These are phyloP conservation scores for Trichonephila clavipes DNA, from an alignment of 1,140 invertebrate genomes.

Conservation along the genomic window DNA sequence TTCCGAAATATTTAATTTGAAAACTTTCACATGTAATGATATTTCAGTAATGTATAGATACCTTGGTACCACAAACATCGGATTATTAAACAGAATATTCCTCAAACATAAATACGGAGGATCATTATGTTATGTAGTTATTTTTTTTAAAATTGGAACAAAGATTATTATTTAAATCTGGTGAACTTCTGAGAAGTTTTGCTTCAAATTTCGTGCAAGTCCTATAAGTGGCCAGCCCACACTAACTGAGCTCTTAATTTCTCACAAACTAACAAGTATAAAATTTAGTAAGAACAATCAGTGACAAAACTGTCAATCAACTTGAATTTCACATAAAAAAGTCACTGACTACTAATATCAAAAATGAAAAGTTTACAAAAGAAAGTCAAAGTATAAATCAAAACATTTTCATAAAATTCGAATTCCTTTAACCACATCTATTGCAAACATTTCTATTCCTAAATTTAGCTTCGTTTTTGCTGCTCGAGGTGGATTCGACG, in stretches of 20 bases:
- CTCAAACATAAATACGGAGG: too few species aligned
- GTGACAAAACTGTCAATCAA: slow-evolving; percentile 18
- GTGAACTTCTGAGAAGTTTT: neutral
- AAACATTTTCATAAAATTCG: slow-evolving; percentile 55
- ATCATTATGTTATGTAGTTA: neutral
- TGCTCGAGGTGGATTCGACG: neutral
- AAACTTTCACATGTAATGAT: neutral
- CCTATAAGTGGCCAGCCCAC: slow-evolving; percentile 18
- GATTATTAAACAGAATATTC: too few species aligned
- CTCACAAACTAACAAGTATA: slow-evolving; percentile 44
- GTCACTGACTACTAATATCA: slow-evolving; percentile 24
- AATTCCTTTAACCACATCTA: neutral
- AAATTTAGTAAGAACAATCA: slow-evolving; percentile 27
- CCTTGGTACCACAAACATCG: too few species aligned
- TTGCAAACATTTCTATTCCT: slow-evolving; percentile 37
- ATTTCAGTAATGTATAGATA: neutral
- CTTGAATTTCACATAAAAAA: slow-evolving; percentile 43
- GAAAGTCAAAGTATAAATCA: slow-evolving; percentile 8
- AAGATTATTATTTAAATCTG: neutral
- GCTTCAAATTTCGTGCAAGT: neutral
- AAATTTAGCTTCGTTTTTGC: slow-evolving; percentile 25
- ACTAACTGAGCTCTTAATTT: slow-evolving; percentile 20
- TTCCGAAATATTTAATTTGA: neutral
- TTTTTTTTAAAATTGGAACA: neutral
- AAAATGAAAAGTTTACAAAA: slow-evolving; percentile 47